These are phyloP conservation scores for Hafferia zeledoni DNA, from an alignment of 2,797 vertebrate genomes.

Conservation along the genomic window DNA sequence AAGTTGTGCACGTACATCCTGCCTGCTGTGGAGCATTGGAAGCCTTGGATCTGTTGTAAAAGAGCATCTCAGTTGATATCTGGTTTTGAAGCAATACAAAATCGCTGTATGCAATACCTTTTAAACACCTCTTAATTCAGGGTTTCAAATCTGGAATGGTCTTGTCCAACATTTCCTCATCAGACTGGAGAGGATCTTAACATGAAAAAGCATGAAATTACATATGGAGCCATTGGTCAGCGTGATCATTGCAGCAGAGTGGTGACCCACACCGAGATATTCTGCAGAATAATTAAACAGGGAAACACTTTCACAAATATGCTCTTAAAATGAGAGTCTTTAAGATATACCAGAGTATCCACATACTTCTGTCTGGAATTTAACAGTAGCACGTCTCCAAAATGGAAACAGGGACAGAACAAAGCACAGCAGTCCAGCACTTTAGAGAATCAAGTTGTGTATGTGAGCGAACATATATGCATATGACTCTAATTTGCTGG, in stretches of 20 bases:
- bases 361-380: neutral
- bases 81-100: neutral
- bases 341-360: neutral
- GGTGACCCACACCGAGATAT: neutral
- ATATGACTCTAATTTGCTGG: neutral
- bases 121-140: neutral
- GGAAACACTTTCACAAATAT: neutral
- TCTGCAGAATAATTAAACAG: neutral
- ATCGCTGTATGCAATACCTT: neutral
- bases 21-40: neutral
- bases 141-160: neutral
- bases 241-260: neutral
- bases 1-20: accelerated
- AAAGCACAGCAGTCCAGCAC: neutral
- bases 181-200: neutral
- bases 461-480: neutral
- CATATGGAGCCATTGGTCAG: neutral
- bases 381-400: neutral
- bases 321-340: neutral
- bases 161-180: neutral
- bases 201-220: neutral
- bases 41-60: neutral
- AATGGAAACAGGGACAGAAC: neutral
- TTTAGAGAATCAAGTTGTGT: neutral
- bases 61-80: neutral